Evolutionary conservation across 2,888 invertebrate genomes (phyloP).

Genomic region (Ganaspis brasiliensis): DNA sequence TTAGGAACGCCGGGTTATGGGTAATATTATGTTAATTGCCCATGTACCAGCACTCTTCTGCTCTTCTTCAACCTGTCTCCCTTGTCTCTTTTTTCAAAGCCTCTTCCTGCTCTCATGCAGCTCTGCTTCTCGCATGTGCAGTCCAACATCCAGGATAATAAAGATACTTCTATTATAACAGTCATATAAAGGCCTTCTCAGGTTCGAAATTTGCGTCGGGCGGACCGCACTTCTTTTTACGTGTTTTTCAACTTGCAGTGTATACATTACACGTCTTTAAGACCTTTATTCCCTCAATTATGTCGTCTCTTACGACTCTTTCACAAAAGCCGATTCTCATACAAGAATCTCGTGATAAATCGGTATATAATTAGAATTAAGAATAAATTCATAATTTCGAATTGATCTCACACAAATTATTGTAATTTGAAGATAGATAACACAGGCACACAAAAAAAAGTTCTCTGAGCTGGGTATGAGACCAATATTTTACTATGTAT

Average conservation of each 20-base stretch:
- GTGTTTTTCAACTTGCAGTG: neutral
- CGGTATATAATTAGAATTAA: too few relatives aligned
- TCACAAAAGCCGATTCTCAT: neutral
- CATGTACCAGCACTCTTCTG: slow-evolving; percentile 43
- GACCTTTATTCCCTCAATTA: slow-evolving; percentile 32
- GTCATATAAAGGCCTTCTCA: neutral
- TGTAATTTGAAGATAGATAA: too few relatives aligned
- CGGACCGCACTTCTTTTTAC: neutral
- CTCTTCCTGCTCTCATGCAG: slow-evolving; percentile 25
- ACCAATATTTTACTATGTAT: too few relatives aligned
- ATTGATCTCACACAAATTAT: too few relatives aligned
- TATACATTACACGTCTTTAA: slow-evolving; percentile 14
- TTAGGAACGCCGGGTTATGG: slow-evolving; percentile 66
- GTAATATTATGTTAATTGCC: slow-evolving; percentile 67
- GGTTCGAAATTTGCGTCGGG: slow-evolving; percentile 5
- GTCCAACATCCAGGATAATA: slow-evolving; percentile 59
- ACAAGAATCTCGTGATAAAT: too few relatives aligned
- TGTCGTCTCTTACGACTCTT: slow-evolving; percentile 1
- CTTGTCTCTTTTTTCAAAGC: slow-evolving; percentile 30
- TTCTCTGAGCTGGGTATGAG: too few relatives aligned
- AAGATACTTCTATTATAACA: slow-evolving; percentile 66
- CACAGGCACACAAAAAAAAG: too few relatives aligned
- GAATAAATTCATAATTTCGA: too few relatives aligned
- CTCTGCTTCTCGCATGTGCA: slow-evolving; percentile 6
- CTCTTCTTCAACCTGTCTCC: slow-evolving; percentile 31